These are phyloP conservation scores for Ifrita kowaldi DNA, from an alignment of 2,113 vertebrate genomes.

Conservation along the genomic window DNA sequence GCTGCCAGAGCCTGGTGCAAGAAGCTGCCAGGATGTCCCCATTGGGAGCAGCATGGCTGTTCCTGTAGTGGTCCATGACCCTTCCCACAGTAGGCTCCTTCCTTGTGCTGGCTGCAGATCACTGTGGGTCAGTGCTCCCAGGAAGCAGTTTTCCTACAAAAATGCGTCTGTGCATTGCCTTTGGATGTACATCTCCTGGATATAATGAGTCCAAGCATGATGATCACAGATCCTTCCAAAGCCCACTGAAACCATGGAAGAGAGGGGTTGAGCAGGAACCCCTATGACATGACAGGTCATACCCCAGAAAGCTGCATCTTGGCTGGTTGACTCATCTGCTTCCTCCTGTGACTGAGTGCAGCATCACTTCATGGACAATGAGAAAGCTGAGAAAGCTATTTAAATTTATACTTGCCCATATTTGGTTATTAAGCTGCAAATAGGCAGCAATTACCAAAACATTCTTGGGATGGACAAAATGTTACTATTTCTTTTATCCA, in stretches of 20 bases:
- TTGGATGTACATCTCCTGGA: background rate
- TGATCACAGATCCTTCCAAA: background rate
- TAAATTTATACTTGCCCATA: background rate
- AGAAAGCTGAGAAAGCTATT: background rate
- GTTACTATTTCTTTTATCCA: background rate
- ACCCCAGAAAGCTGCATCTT: background rate
- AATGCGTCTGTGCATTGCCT: background rate
- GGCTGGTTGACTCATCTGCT: background rate
- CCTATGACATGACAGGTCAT: background rate
- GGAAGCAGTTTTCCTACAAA: background rate
- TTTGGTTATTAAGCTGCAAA: background rate
- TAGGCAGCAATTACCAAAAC: background rate
- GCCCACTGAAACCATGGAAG: background rate
- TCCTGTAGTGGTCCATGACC: background rate
- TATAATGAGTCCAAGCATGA: rapidly evolving
- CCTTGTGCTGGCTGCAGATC: background rate
- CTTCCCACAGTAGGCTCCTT: background rate
- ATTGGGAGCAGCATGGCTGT: background rate
- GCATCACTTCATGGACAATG: background rate
- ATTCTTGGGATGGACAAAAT: background rate
- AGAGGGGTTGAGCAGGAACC: background rate
- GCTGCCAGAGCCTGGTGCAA: background rate
- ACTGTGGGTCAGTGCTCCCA: background rate
- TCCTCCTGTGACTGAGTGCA: background rate
- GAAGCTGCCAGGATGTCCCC: background rate